These are phyloP conservation scores for Oscheius sp. DNA, from an alignment of 2,888 invertebrate species.

Conservation along the genomic window DNA sequence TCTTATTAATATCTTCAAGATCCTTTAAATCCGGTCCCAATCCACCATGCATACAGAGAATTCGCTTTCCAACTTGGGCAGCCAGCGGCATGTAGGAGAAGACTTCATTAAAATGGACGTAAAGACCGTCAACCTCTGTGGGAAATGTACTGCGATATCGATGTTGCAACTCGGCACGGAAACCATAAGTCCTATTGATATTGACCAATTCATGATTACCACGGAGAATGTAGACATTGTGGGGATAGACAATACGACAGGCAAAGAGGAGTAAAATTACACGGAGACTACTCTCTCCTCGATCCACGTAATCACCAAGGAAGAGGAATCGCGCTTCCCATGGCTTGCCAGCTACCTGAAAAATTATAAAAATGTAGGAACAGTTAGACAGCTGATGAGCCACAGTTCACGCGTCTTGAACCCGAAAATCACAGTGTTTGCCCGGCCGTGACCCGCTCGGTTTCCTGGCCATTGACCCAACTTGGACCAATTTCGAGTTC, in stretches of 20 bases:
- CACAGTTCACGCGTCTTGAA: too few relatives aligned
- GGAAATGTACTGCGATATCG: constrained; percentile 40
- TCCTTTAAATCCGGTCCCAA: constrained; percentile 42
- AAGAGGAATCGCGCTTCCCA: constrained; percentile 45
- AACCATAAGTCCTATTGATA: constrained; percentile 67
- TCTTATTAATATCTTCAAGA: constrained; percentile 54
- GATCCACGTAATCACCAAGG: constrained; percentile 61
- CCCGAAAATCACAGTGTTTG: too few relatives aligned
- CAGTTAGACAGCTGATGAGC: too few relatives aligned
- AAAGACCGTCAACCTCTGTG: constrained; percentile 37
- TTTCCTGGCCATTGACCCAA: too few relatives aligned
- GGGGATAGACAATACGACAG: constrained; percentile 60
- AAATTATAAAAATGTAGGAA: too few relatives aligned
- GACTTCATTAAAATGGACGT: constrained; percentile 32
- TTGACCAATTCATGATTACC: constrained; percentile 67
- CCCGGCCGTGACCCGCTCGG: too few relatives aligned
- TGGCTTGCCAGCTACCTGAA: constrained; percentile 56
- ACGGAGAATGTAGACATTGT: constrained; percentile 59
- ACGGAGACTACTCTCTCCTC: constrained; percentile 63
- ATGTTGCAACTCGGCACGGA: constrained; percentile 48
- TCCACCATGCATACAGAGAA: constrained; percentile 57
- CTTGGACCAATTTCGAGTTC: too few relatives aligned
- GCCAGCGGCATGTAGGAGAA: constrained; percentile 46
- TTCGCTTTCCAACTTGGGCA: constrained; percentile 46
- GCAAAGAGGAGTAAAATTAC: constrained; percentile 60